Percentiles rank a stretch among this genome's conserved stretches.
Conservation (phyloP, 2,797 vertebrate species). For the Macrochelys suwanniensis region DNA sequence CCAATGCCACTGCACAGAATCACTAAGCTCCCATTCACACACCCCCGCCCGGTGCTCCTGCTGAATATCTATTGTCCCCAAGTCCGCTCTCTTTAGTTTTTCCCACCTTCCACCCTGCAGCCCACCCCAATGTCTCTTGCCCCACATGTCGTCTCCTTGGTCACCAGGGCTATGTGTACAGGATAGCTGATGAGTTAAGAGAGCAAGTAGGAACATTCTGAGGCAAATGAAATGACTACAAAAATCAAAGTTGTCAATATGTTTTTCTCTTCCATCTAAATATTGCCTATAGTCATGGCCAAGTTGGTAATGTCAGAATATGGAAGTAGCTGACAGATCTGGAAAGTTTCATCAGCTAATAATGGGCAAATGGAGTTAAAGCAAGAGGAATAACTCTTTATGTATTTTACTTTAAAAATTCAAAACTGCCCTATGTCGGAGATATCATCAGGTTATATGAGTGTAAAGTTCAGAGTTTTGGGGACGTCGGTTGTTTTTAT, state of each 20-base stretch:
- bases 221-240: not conserved
- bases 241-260: not conserved
- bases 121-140: not conserved
- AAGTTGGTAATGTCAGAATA: not conserved
- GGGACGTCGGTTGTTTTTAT: not conserved
- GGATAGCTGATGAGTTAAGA: not conserved
- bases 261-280: not conserved
- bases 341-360: not conserved
- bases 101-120: not conserved
- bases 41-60: not conserved
- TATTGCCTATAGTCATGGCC: not conserved
- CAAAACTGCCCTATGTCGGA: not conserved
- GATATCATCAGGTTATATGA: fast-evolving
- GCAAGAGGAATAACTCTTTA: not conserved
- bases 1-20: not conserved
- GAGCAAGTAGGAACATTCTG: not conserved
- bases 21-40: not conserved
- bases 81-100: not conserved
- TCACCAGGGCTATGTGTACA: not conserved
- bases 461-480: not conserved
- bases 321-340: not conserved
- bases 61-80: not conserved
- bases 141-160: not conserved
- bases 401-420: not conserved
- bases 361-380: not conserved